Conservation (phyloP, 2,797 vertebrate species). For the Parauchenoglanis punctatus region DNA sequence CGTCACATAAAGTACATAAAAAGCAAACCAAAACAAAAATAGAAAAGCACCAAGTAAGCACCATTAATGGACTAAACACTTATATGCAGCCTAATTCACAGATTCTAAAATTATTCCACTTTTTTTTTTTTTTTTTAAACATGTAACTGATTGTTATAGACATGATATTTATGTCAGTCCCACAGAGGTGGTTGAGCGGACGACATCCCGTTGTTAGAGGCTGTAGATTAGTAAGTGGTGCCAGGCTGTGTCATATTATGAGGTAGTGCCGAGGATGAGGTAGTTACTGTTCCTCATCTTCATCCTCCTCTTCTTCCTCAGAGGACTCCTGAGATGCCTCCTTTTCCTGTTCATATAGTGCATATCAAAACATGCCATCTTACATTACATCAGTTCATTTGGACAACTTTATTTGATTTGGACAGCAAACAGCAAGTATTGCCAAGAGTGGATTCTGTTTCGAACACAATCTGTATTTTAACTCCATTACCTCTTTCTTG, state of each 20-base stretch:
- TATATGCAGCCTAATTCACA: slow-evolving; percentile 48
- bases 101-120: slow-evolving; percentile 49
- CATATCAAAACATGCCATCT: background rate
- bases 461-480: background rate
- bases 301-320: slow-evolving; percentile 55
- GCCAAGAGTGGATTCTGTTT: background rate
- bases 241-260: slow-evolving; percentile 47
- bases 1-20: slow-evolving; percentile 46
- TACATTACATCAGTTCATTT: background rate
- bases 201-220: slow-evolving; percentile 44
- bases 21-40: slow-evolving; percentile 41
- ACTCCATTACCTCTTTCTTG: slow-evolving; percentile 53
- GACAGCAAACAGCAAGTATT: background rate
- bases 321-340: slow-evolving; percentile 55
- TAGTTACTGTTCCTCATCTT: slow-evolving; percentile 56
- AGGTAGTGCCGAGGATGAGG: slow-evolving; percentile 51
- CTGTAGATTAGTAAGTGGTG: slow-evolving; percentile 49
- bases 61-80: slow-evolving; percentile 52
- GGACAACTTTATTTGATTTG: background rate
- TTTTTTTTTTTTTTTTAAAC: background rate
- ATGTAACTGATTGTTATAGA: slow-evolving; percentile 41
- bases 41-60: slow-evolving; percentile 57
- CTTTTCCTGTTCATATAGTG: slow-evolving; percentile 45
- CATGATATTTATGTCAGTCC: slow-evolving; percentile 43
- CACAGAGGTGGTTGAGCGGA: slow-evolving; percentile 32